These are phyloP conservation scores for Mechanitis mazaeus DNA, from an alignment of 2,888 invertebrate genomes.

Conservation along the genomic window DNA sequence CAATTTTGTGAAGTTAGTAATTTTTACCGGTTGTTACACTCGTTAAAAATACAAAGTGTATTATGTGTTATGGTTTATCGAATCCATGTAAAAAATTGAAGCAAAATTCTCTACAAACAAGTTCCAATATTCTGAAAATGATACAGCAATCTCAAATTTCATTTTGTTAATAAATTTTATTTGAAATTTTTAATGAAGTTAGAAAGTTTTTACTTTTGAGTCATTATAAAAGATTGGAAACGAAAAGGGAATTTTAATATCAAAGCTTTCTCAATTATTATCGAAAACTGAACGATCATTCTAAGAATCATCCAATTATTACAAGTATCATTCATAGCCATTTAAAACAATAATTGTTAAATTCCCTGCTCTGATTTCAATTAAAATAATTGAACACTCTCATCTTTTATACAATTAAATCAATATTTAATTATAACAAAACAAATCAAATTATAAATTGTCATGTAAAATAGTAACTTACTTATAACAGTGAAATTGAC, in stretches of 20 bases:
- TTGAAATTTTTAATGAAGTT: not conserved
- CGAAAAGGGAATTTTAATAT: conserved; percentile 4
- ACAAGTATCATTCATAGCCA: not conserved
- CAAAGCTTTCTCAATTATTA: conserved; percentile 4
- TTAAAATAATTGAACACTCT: no score
- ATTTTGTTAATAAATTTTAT: not conserved
- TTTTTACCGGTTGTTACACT: no score
- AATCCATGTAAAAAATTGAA: not conserved
- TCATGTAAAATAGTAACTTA: conserved; percentile 74
- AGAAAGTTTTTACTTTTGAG: conserved; percentile 6
- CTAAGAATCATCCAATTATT: conserved; percentile 6
- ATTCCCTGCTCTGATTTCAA: not conserved
- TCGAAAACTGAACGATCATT: conserved; percentile 3
- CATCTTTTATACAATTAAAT: no score
- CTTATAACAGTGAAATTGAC: conserved; percentile 94
- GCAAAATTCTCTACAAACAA: not conserved
- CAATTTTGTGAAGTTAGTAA: no score
- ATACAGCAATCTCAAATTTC: not conserved
- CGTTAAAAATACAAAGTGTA: not conserved
- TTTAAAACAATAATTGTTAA: conserved; percentile 1
- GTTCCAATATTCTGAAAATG: not conserved
- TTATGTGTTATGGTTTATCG: not conserved
- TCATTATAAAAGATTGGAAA: conserved; percentile 2
- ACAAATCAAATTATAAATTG: not conserved
- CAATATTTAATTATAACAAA: no score